Evolutionary conservation across 2,888 invertebrate species (phyloP), one percentile per base, ranked within the genome.

Genomic region (Drosophila nigritarsus): DNA sequence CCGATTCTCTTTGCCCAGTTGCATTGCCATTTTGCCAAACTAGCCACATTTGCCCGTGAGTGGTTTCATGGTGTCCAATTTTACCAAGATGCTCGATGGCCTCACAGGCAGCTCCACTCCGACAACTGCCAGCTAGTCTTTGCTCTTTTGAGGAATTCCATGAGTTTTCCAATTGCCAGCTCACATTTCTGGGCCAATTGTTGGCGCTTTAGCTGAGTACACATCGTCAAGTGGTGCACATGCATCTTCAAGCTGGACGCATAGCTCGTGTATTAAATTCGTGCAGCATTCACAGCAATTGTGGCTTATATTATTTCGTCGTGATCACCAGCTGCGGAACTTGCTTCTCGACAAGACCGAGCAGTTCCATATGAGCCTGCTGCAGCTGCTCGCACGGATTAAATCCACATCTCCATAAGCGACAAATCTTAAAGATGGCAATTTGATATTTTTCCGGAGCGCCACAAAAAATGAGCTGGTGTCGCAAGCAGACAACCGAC

Each of bases 371-470:
- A 34, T 80, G 56, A 0, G 48, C 75, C 8, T 54, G 18, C 0
- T 20, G 1, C 13, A 89, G 9, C 36, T 69, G 51, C 20, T 64
- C 38, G 1, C 9, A 3, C 2, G 34, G 7, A 85, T 85, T 3
- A 87, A 40, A 32, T 85, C 80, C 20, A 82, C 70, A 59, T 85
- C 83, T 29, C 89, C 89, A 24, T 73, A 82, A 11, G 48, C 89
- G 2, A 89, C 30, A 36, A 69, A 58, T 1, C 55, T 62, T 1
- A 89, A 45, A 15, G 60, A 15, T 0, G 69, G 61, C 34, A 86
- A 34, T 32, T 60, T 68, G 18, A 86, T 15, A 2, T 8, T 0
- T 29, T 36, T 11, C 24, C 32, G 30, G 58, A 60, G 1, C 77
- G 34, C 81, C 81, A 80, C 1, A 56, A 11, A 13, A 85, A 70